Percentiles rank a stretch among this genome's conserved stretches.
These are phyloP conservation scores for Colletes collaris DNA, from an alignment of 2,888 invertebrate genomes.

Conservation along the genomic window DNA sequence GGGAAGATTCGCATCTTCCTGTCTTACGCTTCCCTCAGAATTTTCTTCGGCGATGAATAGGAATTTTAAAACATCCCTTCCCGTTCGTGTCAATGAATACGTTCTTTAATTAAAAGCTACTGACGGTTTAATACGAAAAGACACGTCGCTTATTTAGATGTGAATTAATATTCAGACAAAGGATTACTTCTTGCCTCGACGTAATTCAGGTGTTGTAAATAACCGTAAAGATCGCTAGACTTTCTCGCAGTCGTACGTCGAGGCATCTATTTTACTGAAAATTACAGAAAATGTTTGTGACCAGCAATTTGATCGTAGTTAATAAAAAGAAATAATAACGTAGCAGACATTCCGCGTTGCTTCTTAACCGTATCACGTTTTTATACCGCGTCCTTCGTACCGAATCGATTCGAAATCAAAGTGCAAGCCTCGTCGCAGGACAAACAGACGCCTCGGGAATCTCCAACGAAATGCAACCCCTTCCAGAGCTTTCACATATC, in stretches of 20 bases:
- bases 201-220: constrained; percentile 3
- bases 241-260: no score
- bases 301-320: background rate
- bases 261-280: background rate
- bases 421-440: background rate
- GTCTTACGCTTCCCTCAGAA: background rate
- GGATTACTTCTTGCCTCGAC: background rate
- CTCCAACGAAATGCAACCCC: background rate
- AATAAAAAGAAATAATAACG: no score
- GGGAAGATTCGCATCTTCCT: background rate
- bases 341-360: background rate
- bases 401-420: background rate
- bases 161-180: constrained; percentile 34
- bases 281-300: background rate
- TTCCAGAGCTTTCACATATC: background rate
- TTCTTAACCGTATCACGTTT: background rate
- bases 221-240: background rate
- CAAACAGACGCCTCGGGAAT: background rate
- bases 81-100: constrained; percentile 11
- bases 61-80: constrained; percentile 2
- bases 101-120: constrained; percentile 43
- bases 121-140: constrained; percentile 39
- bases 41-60: constrained; percentile 1
- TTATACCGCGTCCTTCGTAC: background rate
- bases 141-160: constrained; percentile 27